Conservation (phyloP, 2,113 vertebrate species). For the Cranoglanis bouderius region DNA sequence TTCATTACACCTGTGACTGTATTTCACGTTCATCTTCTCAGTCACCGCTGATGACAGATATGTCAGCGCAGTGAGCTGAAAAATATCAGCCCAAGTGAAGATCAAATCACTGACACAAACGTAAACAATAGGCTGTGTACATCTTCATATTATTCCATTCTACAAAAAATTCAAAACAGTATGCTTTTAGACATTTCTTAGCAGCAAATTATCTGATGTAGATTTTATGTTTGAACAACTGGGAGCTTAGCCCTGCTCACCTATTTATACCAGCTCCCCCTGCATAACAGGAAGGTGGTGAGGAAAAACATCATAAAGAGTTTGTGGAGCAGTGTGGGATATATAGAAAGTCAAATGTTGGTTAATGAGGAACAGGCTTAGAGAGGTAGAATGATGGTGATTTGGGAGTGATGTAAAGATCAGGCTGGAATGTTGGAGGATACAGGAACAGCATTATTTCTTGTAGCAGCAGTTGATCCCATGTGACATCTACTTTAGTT, state of each 20-base stretch:
- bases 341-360: not conserved
- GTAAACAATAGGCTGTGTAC: not conserved
- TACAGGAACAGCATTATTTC: not conserved
- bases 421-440: not conserved
- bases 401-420: not conserved
- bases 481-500: not conserved
- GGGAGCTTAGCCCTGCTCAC: not conserved
- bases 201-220: not conserved
- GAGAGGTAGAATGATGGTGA: not conserved
- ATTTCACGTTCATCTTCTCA: not conserved
- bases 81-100: not conserved
- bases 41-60: not conserved
- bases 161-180: not conserved
- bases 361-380: constrained; percentile 4
- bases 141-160: not conserved
- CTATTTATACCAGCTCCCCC: not conserved
- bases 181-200: not conserved
- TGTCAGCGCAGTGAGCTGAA: not conserved
- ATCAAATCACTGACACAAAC: not conserved
- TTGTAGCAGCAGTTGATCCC: not conserved
- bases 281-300: not conserved
- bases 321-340: not conserved
- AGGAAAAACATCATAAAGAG: not conserved
- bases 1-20: not conserved
- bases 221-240: not conserved